Evolutionary conservation across 2,113 vertebrate genomes (phyloP), one percentile per base, ranked within the genome.

Genomic region (Hyperoodon ampullatus): DNA sequence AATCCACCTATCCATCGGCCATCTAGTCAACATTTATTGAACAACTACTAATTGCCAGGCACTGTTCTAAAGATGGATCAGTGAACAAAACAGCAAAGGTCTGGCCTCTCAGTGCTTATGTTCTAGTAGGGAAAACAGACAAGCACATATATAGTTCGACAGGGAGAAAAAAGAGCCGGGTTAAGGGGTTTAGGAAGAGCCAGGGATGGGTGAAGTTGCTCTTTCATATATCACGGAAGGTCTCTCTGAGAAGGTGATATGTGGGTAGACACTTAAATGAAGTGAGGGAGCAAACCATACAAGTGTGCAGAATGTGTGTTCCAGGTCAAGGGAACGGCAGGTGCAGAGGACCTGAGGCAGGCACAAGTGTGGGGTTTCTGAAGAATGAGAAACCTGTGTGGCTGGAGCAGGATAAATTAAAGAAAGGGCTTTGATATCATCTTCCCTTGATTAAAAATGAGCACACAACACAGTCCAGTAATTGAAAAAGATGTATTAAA

Each of bases 401-500:
- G 60, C 47, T 16, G 16, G 23, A 0, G 13, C 8, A 68, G 10
- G 3, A 19, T 16, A 75, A 18, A 15, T 7, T 21, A 28, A 82
- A 16, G 47, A 65, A 44, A 83, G 44, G 80, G n/a, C n/a, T 21
- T 35, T 61, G 26, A 16, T 30, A 53, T 82, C 72, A 58, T 47
- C 63, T 33, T 81, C 65, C 18, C 23, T 39, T 47, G 23, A 72
- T 44, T 70, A 53, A 60, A 93, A 97, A 89, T 53, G 26, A 97
- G 24, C 82, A 96, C 61, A 80, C 11, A 47, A 68, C 75, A 97
- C 72, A 97, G 90, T 87, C 80, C 92, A 96, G 53, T 98, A 97
- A 96, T 65, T 95, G 90, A 94, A 94, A 97, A 98, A 88, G 95
- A 96, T 98, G 97, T 99, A 98, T 98, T 99, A 98, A 99, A 99